phyloP scores from a whole-genome alignment of 2,797 vertebrate species.

The Vespertilio murinus region DNA sequence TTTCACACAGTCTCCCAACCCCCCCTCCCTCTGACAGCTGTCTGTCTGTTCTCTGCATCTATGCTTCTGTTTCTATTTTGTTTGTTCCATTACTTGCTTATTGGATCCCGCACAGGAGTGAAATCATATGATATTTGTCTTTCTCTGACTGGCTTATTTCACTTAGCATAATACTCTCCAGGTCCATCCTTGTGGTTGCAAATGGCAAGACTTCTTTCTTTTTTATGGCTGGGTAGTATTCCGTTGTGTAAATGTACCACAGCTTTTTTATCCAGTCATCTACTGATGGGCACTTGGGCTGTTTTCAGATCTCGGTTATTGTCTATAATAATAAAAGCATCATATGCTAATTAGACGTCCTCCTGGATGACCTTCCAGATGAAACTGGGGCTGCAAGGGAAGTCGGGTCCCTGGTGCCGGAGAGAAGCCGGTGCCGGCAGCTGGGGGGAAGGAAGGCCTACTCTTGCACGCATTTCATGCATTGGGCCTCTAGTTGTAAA shows the following conservation, averaged over 20 bases:
- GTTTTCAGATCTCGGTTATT: background rate
- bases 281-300: background rate
- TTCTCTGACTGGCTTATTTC: background rate
- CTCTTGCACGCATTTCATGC: no score
- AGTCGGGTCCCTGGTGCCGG: no score
- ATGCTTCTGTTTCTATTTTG: background rate
- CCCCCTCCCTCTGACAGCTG: background rate
- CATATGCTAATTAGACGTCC: no score
- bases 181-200: background rate
- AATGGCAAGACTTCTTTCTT: background rate
- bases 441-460: no score
- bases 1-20: background rate
- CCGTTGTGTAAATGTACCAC: background rate
- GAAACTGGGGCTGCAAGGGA: no score
- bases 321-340: no score
- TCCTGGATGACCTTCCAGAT: no score
- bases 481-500: background rate
- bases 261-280: background rate
- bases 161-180: background rate
- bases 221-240: background rate
- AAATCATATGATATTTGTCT: background rate
- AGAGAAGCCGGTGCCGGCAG: no score
- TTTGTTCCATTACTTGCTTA: background rate
- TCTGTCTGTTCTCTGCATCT: background rate
- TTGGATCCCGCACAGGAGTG: background rate